These are phyloP conservation scores for Eupithecia insigniata DNA, from an alignment of 2,888 invertebrate species.

Conservation along the genomic window DNA sequence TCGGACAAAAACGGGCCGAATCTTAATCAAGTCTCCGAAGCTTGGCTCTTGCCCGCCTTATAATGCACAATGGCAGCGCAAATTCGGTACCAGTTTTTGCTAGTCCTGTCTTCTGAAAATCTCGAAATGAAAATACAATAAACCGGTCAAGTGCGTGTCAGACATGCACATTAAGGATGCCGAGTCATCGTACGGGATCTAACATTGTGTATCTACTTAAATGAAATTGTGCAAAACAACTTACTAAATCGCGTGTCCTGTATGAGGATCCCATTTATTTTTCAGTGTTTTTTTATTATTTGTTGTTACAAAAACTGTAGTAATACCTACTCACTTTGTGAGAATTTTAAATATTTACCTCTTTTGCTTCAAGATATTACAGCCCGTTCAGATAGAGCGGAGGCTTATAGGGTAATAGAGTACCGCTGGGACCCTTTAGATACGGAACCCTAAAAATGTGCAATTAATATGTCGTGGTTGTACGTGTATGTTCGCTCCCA, in stretches of 20 bases:
- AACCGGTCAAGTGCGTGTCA: not conserved
- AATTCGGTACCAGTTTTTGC: slow-evolving; percentile 30
- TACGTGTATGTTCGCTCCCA: slow-evolving; percentile 6
- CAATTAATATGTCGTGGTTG: slow-evolving; percentile 9
- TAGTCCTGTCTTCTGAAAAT: slow-evolving; percentile 19
- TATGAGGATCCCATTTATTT: too few species aligned
- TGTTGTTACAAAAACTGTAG: too few species aligned
- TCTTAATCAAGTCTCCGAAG: slow-evolving; percentile 28
- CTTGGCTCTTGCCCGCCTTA: slow-evolving; percentile 22
- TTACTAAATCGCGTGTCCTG: too few species aligned
- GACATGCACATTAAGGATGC: not conserved
- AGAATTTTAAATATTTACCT: too few species aligned
- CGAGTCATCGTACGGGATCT: not conserved
- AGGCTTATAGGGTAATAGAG: not conserved
- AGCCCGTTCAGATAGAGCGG: too few species aligned
- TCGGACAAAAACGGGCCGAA: slow-evolving; percentile 32
- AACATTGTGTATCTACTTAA: not conserved
- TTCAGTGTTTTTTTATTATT: not conserved
- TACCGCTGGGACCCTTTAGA: not conserved
- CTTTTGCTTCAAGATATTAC: too few species aligned
- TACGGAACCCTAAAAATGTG: slow-evolving; percentile 6
- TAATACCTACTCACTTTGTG: too few species aligned
- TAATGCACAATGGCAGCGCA: slow-evolving; percentile 24
- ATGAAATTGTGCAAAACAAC: not conserved
- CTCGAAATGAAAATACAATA: slow-evolving; percentile 1